Conservation (phyloP, 2,113 vertebrate species). For the Plestiodon gilberti region DNA sequence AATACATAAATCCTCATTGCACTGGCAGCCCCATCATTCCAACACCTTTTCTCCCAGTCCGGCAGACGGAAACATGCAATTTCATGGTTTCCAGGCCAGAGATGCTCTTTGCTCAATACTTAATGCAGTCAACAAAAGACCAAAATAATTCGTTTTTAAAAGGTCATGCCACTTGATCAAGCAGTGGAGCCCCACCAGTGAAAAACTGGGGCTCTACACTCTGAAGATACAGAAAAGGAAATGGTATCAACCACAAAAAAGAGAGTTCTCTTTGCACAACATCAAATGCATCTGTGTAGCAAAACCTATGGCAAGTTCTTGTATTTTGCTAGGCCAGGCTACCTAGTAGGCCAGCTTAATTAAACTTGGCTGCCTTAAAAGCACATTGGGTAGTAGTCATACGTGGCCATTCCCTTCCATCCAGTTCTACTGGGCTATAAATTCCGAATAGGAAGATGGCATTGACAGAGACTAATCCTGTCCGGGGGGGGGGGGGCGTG, state of each 20-base stretch:
- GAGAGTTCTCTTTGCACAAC: neutral
- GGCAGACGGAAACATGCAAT: neutral
- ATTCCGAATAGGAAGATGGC: neutral
- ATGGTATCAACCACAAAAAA: neutral
- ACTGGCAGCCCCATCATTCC: neutral
- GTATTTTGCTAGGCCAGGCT: neutral
- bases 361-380: neutral
- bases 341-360: neutral
- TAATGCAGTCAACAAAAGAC: fast-evolving
- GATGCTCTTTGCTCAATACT: conserved; percentile 6
- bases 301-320: neutral
- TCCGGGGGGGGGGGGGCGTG: too few relatives aligned
- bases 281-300: neutral
- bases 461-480: neutral
- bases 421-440: neutral
- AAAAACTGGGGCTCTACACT: conserved; percentile 16
- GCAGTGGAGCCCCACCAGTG: neutral
- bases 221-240: neutral
- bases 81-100: too few relatives aligned
- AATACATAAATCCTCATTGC: conserved; percentile 72
- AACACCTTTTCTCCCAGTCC: neutral
- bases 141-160: too few relatives aligned
- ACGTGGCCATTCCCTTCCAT: neutral
- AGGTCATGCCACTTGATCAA: too few relatives aligned
- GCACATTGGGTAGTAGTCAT: neutral